Percentiles rank a stretch among this genome's conserved stretches.
Evolutionary conservation across 2,888 invertebrate species (phyloP).

Genomic region (Caenorhabditis uteleia): DNA sequence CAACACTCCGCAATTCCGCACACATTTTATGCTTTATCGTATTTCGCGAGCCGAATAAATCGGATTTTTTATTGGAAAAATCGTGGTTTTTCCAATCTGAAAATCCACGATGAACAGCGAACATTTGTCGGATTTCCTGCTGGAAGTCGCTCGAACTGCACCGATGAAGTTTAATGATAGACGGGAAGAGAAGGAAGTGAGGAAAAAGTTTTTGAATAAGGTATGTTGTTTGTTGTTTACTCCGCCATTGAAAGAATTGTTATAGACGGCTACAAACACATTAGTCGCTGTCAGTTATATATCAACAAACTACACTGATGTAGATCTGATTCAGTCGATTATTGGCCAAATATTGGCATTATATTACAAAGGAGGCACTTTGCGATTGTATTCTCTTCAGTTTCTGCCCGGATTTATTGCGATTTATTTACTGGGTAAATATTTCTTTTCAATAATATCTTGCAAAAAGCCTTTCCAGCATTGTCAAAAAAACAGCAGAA

Average conservation of each 20-base stretch:
- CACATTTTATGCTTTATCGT: no score
- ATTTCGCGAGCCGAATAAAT: no score
- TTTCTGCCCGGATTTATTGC: conserved; percentile 59
- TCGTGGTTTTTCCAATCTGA: no score
- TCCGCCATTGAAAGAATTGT: not conserved
- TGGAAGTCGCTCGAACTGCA: conserved; percentile 28
- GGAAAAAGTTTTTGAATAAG: conserved; percentile 34
- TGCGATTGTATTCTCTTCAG: conserved; percentile 62
- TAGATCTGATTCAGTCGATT: conserved; percentile 60
- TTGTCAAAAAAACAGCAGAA: conserved; percentile 59
- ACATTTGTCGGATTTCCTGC: conserved; percentile 57
- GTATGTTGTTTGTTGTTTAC: conserved; percentile 1
- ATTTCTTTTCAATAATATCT: not conserved
- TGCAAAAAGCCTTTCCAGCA: conserved; percentile 39
- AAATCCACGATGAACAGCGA: conserved; percentile 57
- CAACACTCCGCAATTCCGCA: no score
- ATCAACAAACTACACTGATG: conserved; percentile 62
- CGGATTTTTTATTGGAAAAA: no score
- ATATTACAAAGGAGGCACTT: conserved; percentile 63
- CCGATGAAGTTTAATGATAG: conserved; percentile 19
- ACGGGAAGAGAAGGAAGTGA: conserved; percentile 21
- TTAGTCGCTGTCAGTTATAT: conserved; percentile 56
- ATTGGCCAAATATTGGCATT: conserved; percentile 64
- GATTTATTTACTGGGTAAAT: conserved; percentile 38
- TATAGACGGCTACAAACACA: conserved; percentile 40